Conservation (phyloP, 2,797 vertebrate genomes). For the Menidia menidia region DNA sequence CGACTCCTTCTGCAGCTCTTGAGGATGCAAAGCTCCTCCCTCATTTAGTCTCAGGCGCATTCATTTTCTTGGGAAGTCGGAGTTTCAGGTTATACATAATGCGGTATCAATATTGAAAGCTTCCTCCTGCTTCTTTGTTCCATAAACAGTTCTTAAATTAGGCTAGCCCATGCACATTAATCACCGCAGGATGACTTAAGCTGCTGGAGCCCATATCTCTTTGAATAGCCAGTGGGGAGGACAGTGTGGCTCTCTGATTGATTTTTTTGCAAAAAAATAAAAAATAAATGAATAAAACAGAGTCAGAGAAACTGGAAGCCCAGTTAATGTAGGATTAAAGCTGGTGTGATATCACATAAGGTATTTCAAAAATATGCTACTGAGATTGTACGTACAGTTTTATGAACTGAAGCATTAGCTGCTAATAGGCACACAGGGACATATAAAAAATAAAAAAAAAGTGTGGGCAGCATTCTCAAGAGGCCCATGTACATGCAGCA, state of each 20-base stretch:
- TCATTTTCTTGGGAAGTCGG: constrained; percentile 74
- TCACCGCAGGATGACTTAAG: constrained; percentile 61
- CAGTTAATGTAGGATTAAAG: constrained; percentile 52
- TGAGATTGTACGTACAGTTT: constrained; percentile 37
- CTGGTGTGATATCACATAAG: constrained; percentile 35
- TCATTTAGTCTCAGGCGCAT: constrained; percentile 55
- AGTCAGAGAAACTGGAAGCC: constrained; percentile 36
- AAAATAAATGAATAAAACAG: constrained; percentile 55
- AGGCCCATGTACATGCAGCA: constrained; percentile 5
- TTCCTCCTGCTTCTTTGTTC: constrained; percentile 46
- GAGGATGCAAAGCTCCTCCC: constrained; percentile 39
- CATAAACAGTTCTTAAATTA: constrained; percentile 62
- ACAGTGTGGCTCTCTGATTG: constrained; percentile 60
- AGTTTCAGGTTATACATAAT: constrained; percentile 80
- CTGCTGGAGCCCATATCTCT: constrained; percentile 54
- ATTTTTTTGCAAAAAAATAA: constrained; percentile 65
- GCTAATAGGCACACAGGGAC: constrained; percentile 25
- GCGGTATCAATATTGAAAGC: constrained; percentile 66
- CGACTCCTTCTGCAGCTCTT: constrained; percentile 24
- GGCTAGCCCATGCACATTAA: constrained; percentile 68
- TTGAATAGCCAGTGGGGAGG: constrained; percentile 62
- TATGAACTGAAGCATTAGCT: constrained; percentile 17
- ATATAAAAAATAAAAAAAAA: not conserved
- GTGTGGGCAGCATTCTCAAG: not conserved
- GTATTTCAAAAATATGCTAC: constrained; percentile 49